Base-by-base conservation (phyloP, 1,140 invertebrate genomes). In the Phenacoccus solenopsis region DNA sequence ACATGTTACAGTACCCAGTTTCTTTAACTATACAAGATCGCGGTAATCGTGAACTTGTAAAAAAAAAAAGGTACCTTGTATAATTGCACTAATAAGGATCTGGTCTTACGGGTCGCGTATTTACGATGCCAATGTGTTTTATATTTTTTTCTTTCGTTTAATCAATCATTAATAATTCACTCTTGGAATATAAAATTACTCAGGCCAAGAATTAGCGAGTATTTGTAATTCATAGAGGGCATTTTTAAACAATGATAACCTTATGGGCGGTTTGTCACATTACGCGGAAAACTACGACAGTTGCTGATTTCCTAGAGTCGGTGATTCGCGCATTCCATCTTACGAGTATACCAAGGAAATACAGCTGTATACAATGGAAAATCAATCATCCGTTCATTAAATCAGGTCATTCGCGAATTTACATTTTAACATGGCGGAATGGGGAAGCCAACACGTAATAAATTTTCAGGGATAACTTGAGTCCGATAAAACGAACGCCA, bases 401-500 rank as follows among this genome's bases (percentile, higher is more conserved):
- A 49, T 49, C 38, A 49, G 38, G 38, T 49, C 38, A 49, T 49
- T n/a, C 38, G 4, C 3, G 38, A n/a, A 49, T 49, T 9, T 49
- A 9, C 16, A 49, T 20, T 64, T 64, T 22, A 64, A 13, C 20
- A 64, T 24, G 16, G 3, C 10, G 59, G 21, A 64, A 64, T 64
- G 59, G 25, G 59, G 59, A 64, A 64, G 20, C 59, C 21, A 24
- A 64, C 59, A 64, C 59, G 21, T 64, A 64, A 64, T 64, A 64
- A 59, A 64, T 64, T 64, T 64, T 64, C 59, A 64, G 59, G 59
- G 59, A 64, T 64, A 64, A 64, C 59, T 64, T 64, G 20, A 64
- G 25, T 64, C n/a, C n/a, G n/a, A n/a, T n/a, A n/a, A n/a, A 49
- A 49, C 20, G 20, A 49, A 16, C 20, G 59, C 59, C 4, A 64